Base-by-base conservation (phyloP, 2,113 vertebrate species). In the Microcebus jonahi region DNA sequence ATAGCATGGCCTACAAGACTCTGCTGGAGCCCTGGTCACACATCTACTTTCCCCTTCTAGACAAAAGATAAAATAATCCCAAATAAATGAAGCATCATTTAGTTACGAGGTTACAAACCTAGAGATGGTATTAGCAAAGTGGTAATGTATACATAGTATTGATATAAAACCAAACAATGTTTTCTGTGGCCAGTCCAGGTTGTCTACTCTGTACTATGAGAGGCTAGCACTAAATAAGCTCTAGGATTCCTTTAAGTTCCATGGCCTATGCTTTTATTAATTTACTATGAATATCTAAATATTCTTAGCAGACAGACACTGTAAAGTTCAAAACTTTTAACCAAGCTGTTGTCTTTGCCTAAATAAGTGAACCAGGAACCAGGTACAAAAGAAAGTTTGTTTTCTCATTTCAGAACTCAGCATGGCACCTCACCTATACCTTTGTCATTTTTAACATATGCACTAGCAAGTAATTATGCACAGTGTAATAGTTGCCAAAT, bases 231-330 rank as follows among this genome's bases (percentile, higher is more conserved):
- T 31, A 65, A 36, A 81, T 15, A 34, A 67, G 27, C 23, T 91
- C 71, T 76, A 45, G 63, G 42, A 61, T 91, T 85, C 71, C 53
- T 90, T 59, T 63, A 68, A 36, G 34, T 70, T 53, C 42, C 25
- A 55, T 39, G 27, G 12, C 13, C 34, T 80, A 14, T 42, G 31
- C 63, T 90, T 75, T 61, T 34, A 77, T 71, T 79, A 75, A 65
- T 67, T 85, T 73, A 61, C 42, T 80, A 42, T 82, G 95, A 90
- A 83, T 50, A 81, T 25, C 42, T 81, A 0, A 68, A 57, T 57
- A 83, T 91, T 91, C 61, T 90, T 75, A 91, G 75, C 45, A 94
- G 80, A 68, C 45, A 73, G 21, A 85, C 50, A 63, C 45, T 81
- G 18, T 87, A 84, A 75, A 50, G 12, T 31, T 31, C 23, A 84